phyloP scores from a whole-genome alignment of 2,888 invertebrate species.

The Tortrix viridana region DNA sequence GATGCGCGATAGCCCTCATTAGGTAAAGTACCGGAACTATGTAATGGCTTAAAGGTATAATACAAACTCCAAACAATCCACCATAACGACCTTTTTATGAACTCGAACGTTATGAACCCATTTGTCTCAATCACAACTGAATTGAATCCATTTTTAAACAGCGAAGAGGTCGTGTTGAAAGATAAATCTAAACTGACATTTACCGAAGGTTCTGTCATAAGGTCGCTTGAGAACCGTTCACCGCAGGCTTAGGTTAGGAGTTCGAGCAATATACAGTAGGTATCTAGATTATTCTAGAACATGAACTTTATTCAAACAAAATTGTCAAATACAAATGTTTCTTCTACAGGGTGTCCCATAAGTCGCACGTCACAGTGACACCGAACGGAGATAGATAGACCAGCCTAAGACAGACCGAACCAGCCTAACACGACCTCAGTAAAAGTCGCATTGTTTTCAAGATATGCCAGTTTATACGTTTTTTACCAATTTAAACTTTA shows the following conservation, averaged over 20 bases:
- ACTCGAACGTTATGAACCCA: constrained; percentile 8
- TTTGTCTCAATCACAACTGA: constrained; percentile 24
- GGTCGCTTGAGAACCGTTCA: background rate
- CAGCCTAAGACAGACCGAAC: no score
- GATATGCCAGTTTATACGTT: no score
- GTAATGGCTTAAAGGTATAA: background rate
- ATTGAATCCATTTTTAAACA: constrained; percentile 15
- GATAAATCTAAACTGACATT: constrained; percentile 9
- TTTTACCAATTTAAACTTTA: no score
- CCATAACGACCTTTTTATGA: constrained; percentile 16
- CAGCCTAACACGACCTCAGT: no score
- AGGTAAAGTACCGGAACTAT: constrained; percentile 11
- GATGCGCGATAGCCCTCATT: no score
- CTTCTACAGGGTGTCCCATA: no score
- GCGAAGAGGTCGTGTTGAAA: constrained; percentile 17
- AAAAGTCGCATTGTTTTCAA: no score
- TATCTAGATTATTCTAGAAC: background rate
- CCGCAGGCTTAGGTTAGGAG: background rate
- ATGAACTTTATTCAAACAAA: no score
- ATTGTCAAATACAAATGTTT: background rate
- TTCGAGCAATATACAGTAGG: background rate
- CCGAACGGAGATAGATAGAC: no score
- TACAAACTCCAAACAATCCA: constrained; percentile 1
- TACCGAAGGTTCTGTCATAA: constrained; percentile 13
- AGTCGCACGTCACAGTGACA: no score